These are phyloP conservation scores for Eupithecia subfuscata DNA, from an alignment of 2,888 invertebrate species.

Conservation along the genomic window DNA sequence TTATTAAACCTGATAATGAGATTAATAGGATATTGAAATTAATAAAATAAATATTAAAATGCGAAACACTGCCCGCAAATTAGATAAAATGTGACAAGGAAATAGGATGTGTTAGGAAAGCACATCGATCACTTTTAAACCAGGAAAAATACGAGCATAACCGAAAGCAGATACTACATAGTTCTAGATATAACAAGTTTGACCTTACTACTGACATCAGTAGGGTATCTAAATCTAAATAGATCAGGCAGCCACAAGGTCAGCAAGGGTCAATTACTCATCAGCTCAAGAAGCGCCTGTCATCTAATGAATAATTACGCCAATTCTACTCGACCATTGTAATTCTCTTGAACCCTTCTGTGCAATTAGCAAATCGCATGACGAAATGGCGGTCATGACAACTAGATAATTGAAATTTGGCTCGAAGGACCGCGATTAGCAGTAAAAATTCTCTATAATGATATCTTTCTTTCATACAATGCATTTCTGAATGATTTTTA, in stretches of 20 bases:
- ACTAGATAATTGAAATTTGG: neutral
- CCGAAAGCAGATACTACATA: neutral
- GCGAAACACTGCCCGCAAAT: neutral
- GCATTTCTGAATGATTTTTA: neutral
- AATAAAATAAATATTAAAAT: neutral
- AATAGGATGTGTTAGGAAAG: neutral
- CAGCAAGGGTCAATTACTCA: conserved; percentile 76
- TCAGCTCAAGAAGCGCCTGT: conserved; percentile 70
- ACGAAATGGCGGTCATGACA: conserved; percentile 14
- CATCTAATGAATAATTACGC: conserved; percentile 76
- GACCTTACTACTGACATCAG: conserved; percentile 33
- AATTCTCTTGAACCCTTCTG: conserved; percentile 61
- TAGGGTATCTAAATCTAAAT: conserved; percentile 28
- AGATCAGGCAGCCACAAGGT: conserved; percentile 53
- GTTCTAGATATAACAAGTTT: conserved; percentile 16
- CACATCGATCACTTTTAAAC: neutral
- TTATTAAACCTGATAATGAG: neutral
- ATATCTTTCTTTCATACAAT: neutral
- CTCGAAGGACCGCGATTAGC: neutral
- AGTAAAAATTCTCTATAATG: neutral
- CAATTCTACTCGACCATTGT: conserved; percentile 75
- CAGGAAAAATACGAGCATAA: neutral
- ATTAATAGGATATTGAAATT: neutral
- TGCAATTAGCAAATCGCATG: conserved; percentile 38
- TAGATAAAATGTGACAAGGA: neutral